Conservation (phyloP, 2,113 vertebrate species). For the Xiphophorus couchianus region DNA sequence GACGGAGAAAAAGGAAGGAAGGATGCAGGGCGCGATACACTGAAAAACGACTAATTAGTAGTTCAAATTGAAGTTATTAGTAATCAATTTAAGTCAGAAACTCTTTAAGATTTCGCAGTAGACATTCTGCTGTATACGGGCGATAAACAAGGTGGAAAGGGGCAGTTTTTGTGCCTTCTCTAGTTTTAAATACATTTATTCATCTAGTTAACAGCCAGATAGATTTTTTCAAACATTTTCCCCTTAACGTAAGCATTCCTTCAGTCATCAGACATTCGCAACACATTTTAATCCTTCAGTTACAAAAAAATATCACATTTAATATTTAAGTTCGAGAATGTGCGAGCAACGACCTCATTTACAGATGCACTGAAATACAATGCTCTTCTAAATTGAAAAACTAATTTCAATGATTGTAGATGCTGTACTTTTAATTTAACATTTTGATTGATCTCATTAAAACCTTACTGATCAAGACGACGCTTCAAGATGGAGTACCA, state of each 20-base stretch:
- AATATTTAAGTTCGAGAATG: too few relatives aligned
- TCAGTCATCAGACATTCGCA: too few relatives aligned
- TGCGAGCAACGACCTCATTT: background rate
- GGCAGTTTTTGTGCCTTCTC: background rate
- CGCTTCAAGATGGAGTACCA: slow-evolving; percentile 16
- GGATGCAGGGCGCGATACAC: background rate
- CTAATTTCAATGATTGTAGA: background rate
- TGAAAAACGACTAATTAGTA: background rate
- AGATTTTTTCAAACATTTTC: too few relatives aligned
- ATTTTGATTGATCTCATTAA: background rate
- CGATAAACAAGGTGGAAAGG: background rate
- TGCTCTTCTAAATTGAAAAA: background rate
- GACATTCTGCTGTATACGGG: slow-evolving; percentile 7
- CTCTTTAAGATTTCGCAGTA: background rate
- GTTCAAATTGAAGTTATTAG: background rate
- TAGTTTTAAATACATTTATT: background rate
- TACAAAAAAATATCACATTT: too few relatives aligned
- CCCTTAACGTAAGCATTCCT: too few relatives aligned
- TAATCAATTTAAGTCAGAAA: background rate
- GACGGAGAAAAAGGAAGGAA: background rate
- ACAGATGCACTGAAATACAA: background rate
- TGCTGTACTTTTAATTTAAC: background rate
- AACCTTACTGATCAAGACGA: background rate
- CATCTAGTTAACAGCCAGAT: background rate
- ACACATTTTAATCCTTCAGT: too few relatives aligned